A percentile compares a stretch with the other conserved stretches of the same genome.
Evolutionary conservation across 2,797 vertebrate genomes (phyloP).

Genomic region (Ambastaia sidthimunki): DNA sequence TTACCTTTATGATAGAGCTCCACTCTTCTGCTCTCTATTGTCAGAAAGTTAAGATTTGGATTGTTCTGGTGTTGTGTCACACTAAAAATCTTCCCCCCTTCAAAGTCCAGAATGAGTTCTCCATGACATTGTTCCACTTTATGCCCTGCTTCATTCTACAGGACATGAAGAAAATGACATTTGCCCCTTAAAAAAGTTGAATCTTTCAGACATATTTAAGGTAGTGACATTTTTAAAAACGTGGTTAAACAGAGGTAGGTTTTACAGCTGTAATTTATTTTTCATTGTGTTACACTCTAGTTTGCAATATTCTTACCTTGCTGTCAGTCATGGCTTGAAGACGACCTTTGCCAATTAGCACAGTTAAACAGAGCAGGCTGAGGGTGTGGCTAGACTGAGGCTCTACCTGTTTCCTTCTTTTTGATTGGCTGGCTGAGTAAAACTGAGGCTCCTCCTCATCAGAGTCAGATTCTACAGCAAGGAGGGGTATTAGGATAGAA

Average conservation of each 20-base stretch:
- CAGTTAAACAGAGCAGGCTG: constrained; percentile 81
- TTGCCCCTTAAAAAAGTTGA: not conserved
- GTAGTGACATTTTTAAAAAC: not conserved
- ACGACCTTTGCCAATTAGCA: constrained; percentile 85
- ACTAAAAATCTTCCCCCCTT: constrained; percentile 87
- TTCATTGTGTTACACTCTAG: not conserved
- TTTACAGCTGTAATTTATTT: not conserved
- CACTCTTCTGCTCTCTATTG: constrained; percentile 84
- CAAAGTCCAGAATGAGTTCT: constrained; percentile 87
- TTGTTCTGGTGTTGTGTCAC: constrained; percentile 88
- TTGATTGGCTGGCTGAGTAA: constrained; percentile 75
- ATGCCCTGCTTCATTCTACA: constrained; percentile 69
- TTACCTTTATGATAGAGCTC: constrained; percentile 88
- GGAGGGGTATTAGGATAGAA: not conserved
- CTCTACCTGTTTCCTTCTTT: constrained; percentile 64
- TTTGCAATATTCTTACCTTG: constrained; percentile 74
- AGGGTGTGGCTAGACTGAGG: constrained; percentile 74
- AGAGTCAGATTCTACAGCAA: constrained; percentile 85
- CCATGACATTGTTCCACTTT: constrained; percentile 81
- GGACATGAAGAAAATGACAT: not conserved
- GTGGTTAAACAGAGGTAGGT: too few species aligned
- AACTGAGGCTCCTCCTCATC: constrained; percentile 88
- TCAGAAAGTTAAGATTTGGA: constrained; percentile 87
- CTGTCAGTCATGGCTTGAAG: constrained; percentile 84
- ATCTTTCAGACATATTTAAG: not conserved